Conservation (phyloP, 2,888 invertebrate genomes). For the Conomelus anceps region DNA sequence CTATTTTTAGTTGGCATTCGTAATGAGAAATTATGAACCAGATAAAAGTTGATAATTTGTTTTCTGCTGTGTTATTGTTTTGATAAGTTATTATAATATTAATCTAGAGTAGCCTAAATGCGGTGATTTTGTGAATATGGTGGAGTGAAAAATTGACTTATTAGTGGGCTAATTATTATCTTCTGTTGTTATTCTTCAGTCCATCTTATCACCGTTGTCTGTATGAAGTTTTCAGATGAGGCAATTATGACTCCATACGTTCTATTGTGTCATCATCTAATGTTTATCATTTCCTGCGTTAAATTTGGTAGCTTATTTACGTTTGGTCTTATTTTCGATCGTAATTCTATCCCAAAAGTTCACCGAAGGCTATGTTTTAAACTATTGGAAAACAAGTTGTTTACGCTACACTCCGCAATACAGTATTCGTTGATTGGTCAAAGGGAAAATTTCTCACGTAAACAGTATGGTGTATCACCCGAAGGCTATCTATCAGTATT, state of each 20-base stretch:
- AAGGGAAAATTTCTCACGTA: not conserved
- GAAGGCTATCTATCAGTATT: not conserved
- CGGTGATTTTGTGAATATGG: too few relatives aligned
- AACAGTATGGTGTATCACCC: not conserved
- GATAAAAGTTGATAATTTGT: too few relatives aligned
- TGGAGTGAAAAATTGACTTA: too few relatives aligned
- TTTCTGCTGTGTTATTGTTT: too few relatives aligned
- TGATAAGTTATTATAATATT: too few relatives aligned
- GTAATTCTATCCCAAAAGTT: not conserved
- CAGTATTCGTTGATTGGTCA: not conserved
- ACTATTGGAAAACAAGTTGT: not conserved
- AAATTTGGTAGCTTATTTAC: not conserved
- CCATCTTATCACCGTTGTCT: not conserved
- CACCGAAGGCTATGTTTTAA: not conserved
- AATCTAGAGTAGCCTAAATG: too few relatives aligned
- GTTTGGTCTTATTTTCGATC: not conserved
- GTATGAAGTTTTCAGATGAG: not conserved
- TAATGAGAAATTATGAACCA: too few relatives aligned
- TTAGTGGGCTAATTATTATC: too few relatives aligned
- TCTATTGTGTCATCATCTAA: not conserved
- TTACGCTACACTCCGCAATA: not conserved
- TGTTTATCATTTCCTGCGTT: not conserved
- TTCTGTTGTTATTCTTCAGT: not conserved
- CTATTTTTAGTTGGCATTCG: too few relatives aligned
- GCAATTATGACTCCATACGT: not conserved